Evolutionary conservation across 2,113 vertebrate species (phyloP), one percentile per base, ranked within the genome.

Genomic region (Phainopepla nitens): DNA sequence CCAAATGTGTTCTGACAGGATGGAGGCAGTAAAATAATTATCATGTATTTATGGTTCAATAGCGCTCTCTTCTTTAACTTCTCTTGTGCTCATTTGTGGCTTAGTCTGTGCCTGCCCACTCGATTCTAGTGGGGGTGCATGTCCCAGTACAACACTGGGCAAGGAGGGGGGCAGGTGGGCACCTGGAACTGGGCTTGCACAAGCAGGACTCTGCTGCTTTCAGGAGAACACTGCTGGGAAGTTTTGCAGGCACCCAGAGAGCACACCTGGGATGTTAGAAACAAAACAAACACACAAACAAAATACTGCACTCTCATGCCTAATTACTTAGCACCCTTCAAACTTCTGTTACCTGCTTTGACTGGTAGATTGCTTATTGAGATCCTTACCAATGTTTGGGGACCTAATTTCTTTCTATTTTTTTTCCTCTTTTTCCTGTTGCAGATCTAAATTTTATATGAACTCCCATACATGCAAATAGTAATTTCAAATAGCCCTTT

Each of bases 111-210:
- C 61, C 77, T 56, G 36, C 39, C 47, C 49, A 20, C 41, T 76
- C 3, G 7, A 7, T 62, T 77, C n/a, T 9, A 7, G 49, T 10
- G 19, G n/a, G 28, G 35, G 7, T 3, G 1, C 7, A 0, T 3
- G 45, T 73, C n/a, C 54, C 31, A 3, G 27, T 27, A 45, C 31
- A 50, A 36, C 49, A 0, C 39, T 7, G 45, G 44, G 45, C 21
- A 25, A 28, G 68, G 39, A 75, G 24, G 15, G 21, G 28, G 24
- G 6, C 3, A 33, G 31, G 2, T 53, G 31, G 2, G 31, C 49
- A 15, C 49, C 19, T 68, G 53, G 13, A 10, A 3, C 44, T 23
- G 10, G 17, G 28, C 27, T 47, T 53, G 41, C 3, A 3, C 4
- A 24, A 33, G 45, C 0, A 33, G 39, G 12, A 20, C 33, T 20